Percentiles rank a stretch among this genome's conserved stretches.
Evolutionary conservation across 2,888 invertebrate genomes (phyloP).

Genomic region (Gortyna flavago): DNA sequence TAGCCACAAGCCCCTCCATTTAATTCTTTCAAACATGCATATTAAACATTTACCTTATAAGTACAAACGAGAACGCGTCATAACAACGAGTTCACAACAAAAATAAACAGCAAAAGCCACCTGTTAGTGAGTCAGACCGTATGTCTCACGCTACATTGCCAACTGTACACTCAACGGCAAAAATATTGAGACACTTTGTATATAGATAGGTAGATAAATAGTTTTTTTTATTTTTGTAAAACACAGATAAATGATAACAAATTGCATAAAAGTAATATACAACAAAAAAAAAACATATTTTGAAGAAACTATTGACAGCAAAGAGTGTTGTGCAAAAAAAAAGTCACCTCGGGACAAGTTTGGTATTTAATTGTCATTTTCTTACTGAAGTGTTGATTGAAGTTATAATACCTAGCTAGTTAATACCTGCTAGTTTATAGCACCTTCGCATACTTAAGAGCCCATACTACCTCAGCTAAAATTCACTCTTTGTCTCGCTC

Average conservation of each 20-base stretch:
- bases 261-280: neutral
- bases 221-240: neutral
- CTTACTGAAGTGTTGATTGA: no score
- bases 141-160: slow-evolving; percentile 38
- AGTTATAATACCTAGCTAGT: no score
- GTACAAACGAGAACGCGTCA: neutral
- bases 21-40: neutral
- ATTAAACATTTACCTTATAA: slow-evolving; percentile 14
- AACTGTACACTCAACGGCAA: slow-evolving; percentile 12
- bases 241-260: neutral
- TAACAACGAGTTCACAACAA: neutral
- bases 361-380: no score
- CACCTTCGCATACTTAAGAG: no score
- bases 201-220: neutral
- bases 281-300: neutral
- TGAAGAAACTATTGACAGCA: neutral
- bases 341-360: no score
- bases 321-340: no score
- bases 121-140: slow-evolving; percentile 41
- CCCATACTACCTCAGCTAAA: no score
- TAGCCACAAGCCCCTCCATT: no score
- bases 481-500: no score
- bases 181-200: neutral
- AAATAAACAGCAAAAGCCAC: slow-evolving; percentile 28
- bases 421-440: no score